Evolutionary conservation across 2,888 invertebrate species (phyloP), one percentile per base, ranked within the genome.

Genomic region (Lampropteryx suffumata): DNA sequence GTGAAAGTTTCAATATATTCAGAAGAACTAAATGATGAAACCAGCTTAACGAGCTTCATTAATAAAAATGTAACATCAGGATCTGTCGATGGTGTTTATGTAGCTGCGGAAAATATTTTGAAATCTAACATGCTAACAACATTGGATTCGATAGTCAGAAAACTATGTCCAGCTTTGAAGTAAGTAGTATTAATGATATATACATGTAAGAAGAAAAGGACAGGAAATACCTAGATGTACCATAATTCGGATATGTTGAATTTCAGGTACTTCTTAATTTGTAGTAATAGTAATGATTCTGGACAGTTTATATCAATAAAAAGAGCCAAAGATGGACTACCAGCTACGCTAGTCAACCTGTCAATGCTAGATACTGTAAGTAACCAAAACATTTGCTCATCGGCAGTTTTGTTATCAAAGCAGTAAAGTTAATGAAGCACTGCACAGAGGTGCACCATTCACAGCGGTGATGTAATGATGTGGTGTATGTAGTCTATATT

Each of bases 1-100:
- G 56, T 60, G 0, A 37, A 63, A 35, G 50, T 62, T 1, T 51
- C 48, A 8, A 34, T 61, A 8, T 50, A 49, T 2, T 48, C 56
- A 3, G 42, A 35, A 8, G 34, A 54, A 9, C 10, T 65, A n/a
- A 51, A 17, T 8, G 48, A 34, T 27, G 45, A 50, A 24, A 43
- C 39, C 1, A n/a, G 30, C 3, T 8, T 50, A 1, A 6, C 26
- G 3, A 39, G 45, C n/a, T 26, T 61, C 10, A 34, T 61, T 6
- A 27, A 45, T 10, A 37, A 41, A 2, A 40, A 21, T 28, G 11
- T n/a, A 10, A 24, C 27, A 4, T 29, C 30, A 14, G 54, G 47
- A 30, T 12, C 39, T 6, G n/a, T 59, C 7, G 35, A 48, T 13
- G 57, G 57, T 12, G 24, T 57, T 21, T 57, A 54, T 54, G 24